Percentiles rank a stretch among this genome's conserved stretches.
Conservation (phyloP, 1,140 invertebrate genomes). For the Medauroidea extradentata region DNA sequence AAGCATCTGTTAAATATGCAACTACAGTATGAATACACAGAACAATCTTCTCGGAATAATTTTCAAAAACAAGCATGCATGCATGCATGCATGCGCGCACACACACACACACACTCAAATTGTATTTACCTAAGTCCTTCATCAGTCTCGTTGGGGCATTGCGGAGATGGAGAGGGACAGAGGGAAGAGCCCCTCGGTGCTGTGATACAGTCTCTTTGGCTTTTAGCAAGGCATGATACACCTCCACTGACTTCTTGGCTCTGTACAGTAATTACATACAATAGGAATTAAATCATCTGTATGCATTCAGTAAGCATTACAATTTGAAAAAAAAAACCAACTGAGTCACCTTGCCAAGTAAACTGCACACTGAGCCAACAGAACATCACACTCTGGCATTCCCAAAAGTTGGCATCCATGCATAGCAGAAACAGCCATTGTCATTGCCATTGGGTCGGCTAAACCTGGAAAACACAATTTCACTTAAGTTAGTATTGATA, state of each 20-base stretch:
- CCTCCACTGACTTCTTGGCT: slow-evolving; percentile 69
- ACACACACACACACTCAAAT: slow-evolving; percentile 16
- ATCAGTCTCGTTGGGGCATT: slow-evolving; percentile 78
- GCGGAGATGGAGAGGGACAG: slow-evolving; percentile 68
- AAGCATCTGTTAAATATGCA: too few relatives aligned
- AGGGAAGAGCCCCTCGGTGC: slow-evolving; percentile 63
- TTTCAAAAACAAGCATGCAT: too few relatives aligned
- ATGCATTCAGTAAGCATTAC: not conserved
- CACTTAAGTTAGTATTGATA: not conserved
- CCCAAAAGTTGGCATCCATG: slow-evolving; percentile 73
- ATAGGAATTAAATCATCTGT: not conserved
- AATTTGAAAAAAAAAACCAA: not conserved
- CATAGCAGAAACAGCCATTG: slow-evolving; percentile 42
- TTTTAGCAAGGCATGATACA: slow-evolving; percentile 60
- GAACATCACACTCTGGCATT: slow-evolving; percentile 74
- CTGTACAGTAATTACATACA: slow-evolving; percentile 26
- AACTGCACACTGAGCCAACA: slow-evolving; percentile 69
- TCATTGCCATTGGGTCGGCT: slow-evolving; percentile 52
- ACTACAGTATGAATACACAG: too few relatives aligned
- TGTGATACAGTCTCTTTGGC: slow-evolving; percentile 56
- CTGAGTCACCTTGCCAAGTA: slow-evolving; percentile 60
- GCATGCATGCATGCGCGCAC: too few relatives aligned
- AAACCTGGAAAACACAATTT: slow-evolving; percentile 32
- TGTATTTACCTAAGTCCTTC: slow-evolving; percentile 60
- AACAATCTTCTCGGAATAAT: too few relatives aligned